These are phyloP conservation scores for Holothuria leucospilota DNA, from an alignment of 53 echinoderm and acorn worm species.

Conservation along the genomic window DNA sequence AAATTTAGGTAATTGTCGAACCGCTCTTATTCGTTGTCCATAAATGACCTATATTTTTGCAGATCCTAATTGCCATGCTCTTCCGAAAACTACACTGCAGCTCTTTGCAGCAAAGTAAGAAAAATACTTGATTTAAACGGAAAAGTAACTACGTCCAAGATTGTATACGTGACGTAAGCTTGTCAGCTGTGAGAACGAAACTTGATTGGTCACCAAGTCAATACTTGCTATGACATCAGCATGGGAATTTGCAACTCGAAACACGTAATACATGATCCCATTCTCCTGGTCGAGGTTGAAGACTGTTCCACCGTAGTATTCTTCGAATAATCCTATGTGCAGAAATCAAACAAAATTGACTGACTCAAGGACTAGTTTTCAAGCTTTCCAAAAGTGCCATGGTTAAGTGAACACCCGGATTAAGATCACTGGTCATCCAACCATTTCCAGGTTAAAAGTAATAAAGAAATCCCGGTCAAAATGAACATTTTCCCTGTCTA, in stretches of 20 bases:
- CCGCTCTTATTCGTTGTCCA: too few relatives aligned
- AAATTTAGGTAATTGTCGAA: too few relatives aligned
- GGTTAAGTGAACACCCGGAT: too few relatives aligned
- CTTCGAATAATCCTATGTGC: conserved; percentile 69
- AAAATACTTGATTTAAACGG: background rate
- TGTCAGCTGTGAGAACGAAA: conserved; percentile 74
- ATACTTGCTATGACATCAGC: conserved; percentile 86
- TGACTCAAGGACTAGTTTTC: background rate
- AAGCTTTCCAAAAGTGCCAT: too few relatives aligned
- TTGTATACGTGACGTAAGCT: conserved; percentile 76
- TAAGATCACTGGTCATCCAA: too few relatives aligned
- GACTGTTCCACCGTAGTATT: conserved; percentile 80
- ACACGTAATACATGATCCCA: conserved; percentile 81
- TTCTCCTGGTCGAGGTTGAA: conserved; percentile 79
- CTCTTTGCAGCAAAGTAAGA: too few relatives aligned
- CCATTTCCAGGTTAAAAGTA: too few relatives aligned
- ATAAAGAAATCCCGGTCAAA: too few relatives aligned
- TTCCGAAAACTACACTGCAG: too few relatives aligned
- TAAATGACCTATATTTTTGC: too few relatives aligned
- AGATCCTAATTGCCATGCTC: too few relatives aligned
- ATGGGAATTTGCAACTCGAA: conserved; percentile 66
- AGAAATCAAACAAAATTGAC: background rate
- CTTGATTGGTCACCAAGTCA: conserved; percentile 57
- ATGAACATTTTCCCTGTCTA: too few relatives aligned
- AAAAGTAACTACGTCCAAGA: conserved; percentile 59